Evolutionary conservation across 2,888 invertebrate genomes (phyloP).

Genomic region (Gandaritis pyraliata): DNA sequence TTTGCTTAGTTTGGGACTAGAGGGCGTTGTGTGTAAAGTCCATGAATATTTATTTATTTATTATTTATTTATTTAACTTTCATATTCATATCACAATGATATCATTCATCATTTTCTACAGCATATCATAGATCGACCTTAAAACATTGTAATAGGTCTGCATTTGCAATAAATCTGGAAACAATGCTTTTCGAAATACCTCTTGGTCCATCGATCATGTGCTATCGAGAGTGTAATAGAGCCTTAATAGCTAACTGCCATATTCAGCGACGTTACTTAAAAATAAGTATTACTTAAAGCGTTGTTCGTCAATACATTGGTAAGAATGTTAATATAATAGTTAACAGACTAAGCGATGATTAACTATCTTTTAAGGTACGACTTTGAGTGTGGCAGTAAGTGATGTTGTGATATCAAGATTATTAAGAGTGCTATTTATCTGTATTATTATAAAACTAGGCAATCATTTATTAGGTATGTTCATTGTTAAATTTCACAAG

Average conservation of each 20-base stretch:
- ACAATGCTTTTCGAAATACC: slow-evolving; percentile 26
- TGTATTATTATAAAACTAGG: slow-evolving; percentile 23
- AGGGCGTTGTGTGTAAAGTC: too few species aligned
- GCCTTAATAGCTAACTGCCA: slow-evolving; percentile 4
- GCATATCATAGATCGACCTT: slow-evolving; percentile 13
- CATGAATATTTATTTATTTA: too few species aligned
- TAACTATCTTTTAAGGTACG: background rate
- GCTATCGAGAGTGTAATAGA: slow-evolving; percentile 33
- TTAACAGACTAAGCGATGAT: background rate
- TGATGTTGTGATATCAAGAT: slow-evolving; percentile 23
- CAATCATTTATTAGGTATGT: slow-evolving; percentile 19
- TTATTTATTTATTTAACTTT: slow-evolving; percentile 5
- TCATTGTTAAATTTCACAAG: slow-evolving; percentile 18
- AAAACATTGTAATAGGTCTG: slow-evolving; percentile 13
- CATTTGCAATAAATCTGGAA: slow-evolving; percentile 18
- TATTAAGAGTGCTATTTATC: slow-evolving; percentile 20
- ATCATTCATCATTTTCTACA: slow-evolving; percentile 11
- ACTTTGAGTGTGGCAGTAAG: background rate
- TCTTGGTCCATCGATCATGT: slow-evolving; percentile 33
- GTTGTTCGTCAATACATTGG: too few species aligned
- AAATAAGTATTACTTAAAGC: too few species aligned
- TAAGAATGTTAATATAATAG: too few species aligned
- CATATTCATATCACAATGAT: slow-evolving; percentile 11
- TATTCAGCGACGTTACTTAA: too few species aligned
- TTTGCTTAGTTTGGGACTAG: too few species aligned